Evolutionary conservation across 2,888 invertebrate species (phyloP), one percentile per base, ranked within the genome.

Genomic region (Synergus gifuensis): DNA sequence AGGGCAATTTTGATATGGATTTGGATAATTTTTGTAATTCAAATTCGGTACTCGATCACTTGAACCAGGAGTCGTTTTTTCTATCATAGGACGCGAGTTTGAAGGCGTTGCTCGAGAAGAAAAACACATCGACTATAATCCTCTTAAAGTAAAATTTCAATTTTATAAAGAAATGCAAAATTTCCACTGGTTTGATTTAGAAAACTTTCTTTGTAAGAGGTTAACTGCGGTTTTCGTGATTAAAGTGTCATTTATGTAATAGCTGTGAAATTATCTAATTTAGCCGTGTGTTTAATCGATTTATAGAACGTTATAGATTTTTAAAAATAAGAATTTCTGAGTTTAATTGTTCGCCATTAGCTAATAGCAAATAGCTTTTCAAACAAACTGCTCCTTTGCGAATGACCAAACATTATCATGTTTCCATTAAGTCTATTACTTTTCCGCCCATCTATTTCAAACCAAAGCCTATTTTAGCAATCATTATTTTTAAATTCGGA

Each of bases 1-100:
- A 49, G 79, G 81, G 7, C 66, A 79, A 64, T 63, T 81, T 8
- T 79, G 78, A 63, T 81, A 87, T 1, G 82, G 79, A 4, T 81
- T 78, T 1, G 78, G 78, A 58, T 86, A 87, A 69, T 83, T 85
- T 9, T 73, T 49, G 28, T 84, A 54, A 73, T 73, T 73, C 49
- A 36, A 36, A 36, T 49, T 54, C 49, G 54, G 11, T 1, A 8
- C 16, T 54, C 28, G 49, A 36, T 49, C 69, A 36, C 22, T n/a
- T 36, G 69, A 28, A n/a, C 28, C 9, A 16, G 69, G 36, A n/a
- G 49, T 16, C 22, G 46, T 28, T 73, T 73, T 73, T 54, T 36
- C 54, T 36, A 54, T n/a, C 49, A 73, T 54, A 54, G 46, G 69
- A 14, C 18, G 67, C 11, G 1, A 4, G 22, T 18, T 44, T 22